Evolutionary conservation across 2,113 vertebrate species (phyloP), one percentile per base, ranked within the genome.

Genomic region (Ciconia maguari): DNA sequence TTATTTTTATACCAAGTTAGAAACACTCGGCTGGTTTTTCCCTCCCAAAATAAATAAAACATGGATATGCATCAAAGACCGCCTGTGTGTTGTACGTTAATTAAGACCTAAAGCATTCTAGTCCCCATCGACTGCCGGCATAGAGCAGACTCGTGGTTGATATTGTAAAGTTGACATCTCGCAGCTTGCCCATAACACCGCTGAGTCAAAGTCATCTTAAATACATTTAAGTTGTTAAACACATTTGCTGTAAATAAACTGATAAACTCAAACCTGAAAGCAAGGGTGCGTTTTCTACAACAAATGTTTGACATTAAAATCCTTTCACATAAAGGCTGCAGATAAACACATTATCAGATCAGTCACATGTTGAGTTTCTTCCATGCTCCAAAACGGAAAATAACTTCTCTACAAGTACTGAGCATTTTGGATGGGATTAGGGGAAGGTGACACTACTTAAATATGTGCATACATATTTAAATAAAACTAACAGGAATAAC

Each of bases 161-260:
- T 57, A n/a, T 1, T 49, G 61, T 38, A 38, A 81, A 91, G 62
- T 11, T 24, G 82, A 64, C 71, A 62, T 76, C 60, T 62, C 15
- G 0, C 68, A 52, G 91, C 65, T 54, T 5, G 16, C 16, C 69
- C 2, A 0, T 13, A 69, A 44, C 71, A 16, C 16, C 3, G 0
- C 22, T 2, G 51, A 81, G 42, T 8, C 19, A 54, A 69, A 70
- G 29, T 14, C 16, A 54, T 16, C 60, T 68, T 15, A 58, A 38
- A 62, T 5, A 15, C 16, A 16, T 29, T 6, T 4, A 26, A 9
- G 38, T 4, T 26, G 16, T 32, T 78, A 46, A 79, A 83, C 27
- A 30, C 22, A 7, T 26, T 38, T 38, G 38, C 69, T 61, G 49
- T 34, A 71, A 88, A 84, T 4, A 13, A 78, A 72, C 17, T 3